Evolutionary conservation across 2,888 invertebrate species (phyloP).

Genomic region (Ephialtes manifestator): DNA sequence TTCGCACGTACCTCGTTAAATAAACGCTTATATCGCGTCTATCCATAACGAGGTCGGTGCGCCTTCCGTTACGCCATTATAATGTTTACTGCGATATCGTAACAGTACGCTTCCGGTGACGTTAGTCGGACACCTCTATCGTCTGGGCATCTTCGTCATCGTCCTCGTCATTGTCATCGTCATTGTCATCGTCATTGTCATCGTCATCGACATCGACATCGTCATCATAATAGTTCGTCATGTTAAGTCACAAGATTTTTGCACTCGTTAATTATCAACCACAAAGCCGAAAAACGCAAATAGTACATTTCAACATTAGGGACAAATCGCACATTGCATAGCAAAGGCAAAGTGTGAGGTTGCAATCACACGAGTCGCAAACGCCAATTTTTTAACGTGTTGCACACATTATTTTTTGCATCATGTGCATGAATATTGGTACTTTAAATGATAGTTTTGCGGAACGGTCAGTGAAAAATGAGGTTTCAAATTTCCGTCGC

Average conservation of each 20-base stretch:
- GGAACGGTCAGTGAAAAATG: too few relatives aligned
- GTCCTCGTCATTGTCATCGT: neutral
- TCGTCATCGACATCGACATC: neutral
- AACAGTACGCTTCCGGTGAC: conserved; percentile 59
- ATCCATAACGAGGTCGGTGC: conserved; percentile 67
- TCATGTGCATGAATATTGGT: too few relatives aligned
- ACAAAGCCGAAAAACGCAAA: neutral
- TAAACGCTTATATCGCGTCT: conserved; percentile 64
- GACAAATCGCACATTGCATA: too few relatives aligned
- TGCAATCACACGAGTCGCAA: too few relatives aligned
- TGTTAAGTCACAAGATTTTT: neutral
- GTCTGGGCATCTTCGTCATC: conserved; percentile 2
- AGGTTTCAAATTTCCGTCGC: too few relatives aligned
- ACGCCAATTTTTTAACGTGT: too few relatives aligned
- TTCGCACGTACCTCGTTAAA: conserved; percentile 64
- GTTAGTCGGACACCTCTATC: conserved; percentile 42
- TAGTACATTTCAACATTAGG: neutral
- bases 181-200: neutral
- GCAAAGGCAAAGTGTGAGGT: too few relatives aligned
- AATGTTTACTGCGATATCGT: conserved; percentile 67
- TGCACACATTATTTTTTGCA: too few relatives aligned
- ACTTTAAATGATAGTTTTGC: too few relatives aligned
- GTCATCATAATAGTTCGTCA: neutral
- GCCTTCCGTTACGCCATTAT: conserved; percentile 66
- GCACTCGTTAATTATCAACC: neutral